Evolutionary conservation across 1,140 invertebrate genomes (phyloP), one percentile per base, ranked within the genome.

Genomic region (Steinernema feltiae): DNA sequence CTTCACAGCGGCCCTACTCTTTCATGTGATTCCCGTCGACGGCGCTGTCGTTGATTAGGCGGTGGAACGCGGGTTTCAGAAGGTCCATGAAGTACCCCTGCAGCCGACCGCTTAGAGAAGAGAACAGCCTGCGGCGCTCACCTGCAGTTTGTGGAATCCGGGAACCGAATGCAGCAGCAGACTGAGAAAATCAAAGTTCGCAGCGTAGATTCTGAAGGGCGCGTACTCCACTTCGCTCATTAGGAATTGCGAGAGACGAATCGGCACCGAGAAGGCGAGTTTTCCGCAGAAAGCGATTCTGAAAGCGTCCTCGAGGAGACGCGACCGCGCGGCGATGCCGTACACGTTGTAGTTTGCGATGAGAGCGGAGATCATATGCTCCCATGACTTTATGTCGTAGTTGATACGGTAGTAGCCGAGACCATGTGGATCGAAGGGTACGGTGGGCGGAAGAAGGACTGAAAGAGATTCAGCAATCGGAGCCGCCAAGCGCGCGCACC

Each of bases 21-120:
- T 63, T 63, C 53, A 63, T 63, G 53, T 63, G 53, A 27, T 63
- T 63, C 24, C 53, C 53, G 53, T 63, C 53, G 12, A 63, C 53
- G 53, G 53, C 24, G 53, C 53, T 63, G 24, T 63, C 53, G 53
- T 63, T 63, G 24, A 63, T 63, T 3, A 63, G 53, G 53, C 53
- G 53, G 53, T 63, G 53, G 53, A 63, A 63, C 24, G 53, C 53
- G 2, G 53, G 53, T 21, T 63, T 63, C 24, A 63, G 24, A 27
- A 63, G 53, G 24, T 63, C 53, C 53, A 63, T 63, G 53, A 63
- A 63, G 24, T 63, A 63, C 15, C 53, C 53, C 53, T 63, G 24
- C 7, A 63, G 24, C 3, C 3, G 24, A 27, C 12, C 2, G 24
- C 24, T 15, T 63, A 3, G 24, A 15, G 53, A 7, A 7, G 24